Percentiles rank a stretch among this genome's conserved stretches.
Evolutionary conservation across 2,797 vertebrate genomes (phyloP).

Genomic region (Pseudotriccus pelzelni): DNA sequence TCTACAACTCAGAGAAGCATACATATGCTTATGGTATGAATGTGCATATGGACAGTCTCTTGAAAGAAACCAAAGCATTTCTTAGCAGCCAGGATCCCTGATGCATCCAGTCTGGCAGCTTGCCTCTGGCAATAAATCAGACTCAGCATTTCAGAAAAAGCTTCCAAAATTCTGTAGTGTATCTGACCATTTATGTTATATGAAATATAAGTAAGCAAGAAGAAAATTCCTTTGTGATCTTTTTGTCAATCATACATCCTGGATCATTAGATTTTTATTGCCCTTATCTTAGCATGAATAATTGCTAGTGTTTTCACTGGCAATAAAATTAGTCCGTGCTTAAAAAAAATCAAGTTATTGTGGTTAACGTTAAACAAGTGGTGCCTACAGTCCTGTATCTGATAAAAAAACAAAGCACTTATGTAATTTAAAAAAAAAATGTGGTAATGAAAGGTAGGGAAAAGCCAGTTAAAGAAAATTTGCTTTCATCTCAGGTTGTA

Average conservation of each 20-base stretch:
- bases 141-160: background rate
- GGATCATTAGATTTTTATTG: background rate
- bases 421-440: background rate
- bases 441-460: background rate
- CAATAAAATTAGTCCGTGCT: background rate
- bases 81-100: constrained; percentile 17
- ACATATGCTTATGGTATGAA: background rate
- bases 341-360: background rate
- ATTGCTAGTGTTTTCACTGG: background rate
- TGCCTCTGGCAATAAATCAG: constrained; percentile 30
- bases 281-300: background rate
- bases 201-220: background rate
- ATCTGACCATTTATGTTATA: background rate
- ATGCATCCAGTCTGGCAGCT: constrained; percentile 28
- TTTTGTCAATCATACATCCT: background rate
- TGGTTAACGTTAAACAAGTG: background rate
- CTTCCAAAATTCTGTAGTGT: background rate
- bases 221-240: background rate
- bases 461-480: background rate
- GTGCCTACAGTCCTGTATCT: background rate
- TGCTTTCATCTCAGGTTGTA: background rate
- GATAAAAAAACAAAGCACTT: background rate
- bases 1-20: background rate
- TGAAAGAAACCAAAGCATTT: background rate
- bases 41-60: background rate